Percentiles rank a stretch among this genome's conserved stretches.
phyloP scores from a whole-genome alignment of 30 jellyfish, hydroid and myxozoan species.

The Hydractinia echinata region DNA sequence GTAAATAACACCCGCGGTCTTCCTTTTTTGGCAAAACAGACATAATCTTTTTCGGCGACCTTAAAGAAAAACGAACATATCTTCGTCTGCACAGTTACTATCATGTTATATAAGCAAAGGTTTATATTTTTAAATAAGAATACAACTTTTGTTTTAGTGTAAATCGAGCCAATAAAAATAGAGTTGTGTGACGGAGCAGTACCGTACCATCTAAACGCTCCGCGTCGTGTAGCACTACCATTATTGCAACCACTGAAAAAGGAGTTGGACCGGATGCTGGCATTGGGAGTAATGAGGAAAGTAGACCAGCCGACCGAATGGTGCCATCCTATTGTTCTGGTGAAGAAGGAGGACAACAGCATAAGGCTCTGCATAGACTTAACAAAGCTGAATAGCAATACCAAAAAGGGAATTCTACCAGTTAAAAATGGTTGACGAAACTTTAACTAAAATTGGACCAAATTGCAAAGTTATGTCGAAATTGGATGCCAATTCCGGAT shows the following conservation, averaged over 20 bases:
- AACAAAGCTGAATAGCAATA: conserved; percentile 23
- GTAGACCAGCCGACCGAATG: conserved; percentile 38
- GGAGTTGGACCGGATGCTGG: conserved; percentile 36
- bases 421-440: conserved; percentile 25
- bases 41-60: too few species aligned
- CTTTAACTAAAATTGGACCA: conserved; percentile 28
- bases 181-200: conserved; percentile 15
- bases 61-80: too few species aligned
- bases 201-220: conserved; percentile 36
- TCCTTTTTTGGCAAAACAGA: too few species aligned
- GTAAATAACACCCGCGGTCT: too few species aligned
- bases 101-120: neutral
- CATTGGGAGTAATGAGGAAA: conserved; percentile 32
- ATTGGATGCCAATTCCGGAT: conserved; percentile 67
- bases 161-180: conserved; percentile 14
- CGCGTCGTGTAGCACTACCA: conserved; percentile 35
- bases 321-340: conserved; percentile 46
- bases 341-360: conserved; percentile 23
- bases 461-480: conserved; percentile 30
- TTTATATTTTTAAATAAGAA: too few species aligned
- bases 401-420: conserved; percentile 36
- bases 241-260: conserved; percentile 26
- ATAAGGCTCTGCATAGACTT: conserved; percentile 39
- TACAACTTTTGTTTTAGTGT: too few species aligned
- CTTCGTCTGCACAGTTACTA: too few species aligned